These are phyloP conservation scores for Isurus oxyrinchus DNA, from an alignment of 2,113 vertebrate genomes.

Conservation along the genomic window DNA sequence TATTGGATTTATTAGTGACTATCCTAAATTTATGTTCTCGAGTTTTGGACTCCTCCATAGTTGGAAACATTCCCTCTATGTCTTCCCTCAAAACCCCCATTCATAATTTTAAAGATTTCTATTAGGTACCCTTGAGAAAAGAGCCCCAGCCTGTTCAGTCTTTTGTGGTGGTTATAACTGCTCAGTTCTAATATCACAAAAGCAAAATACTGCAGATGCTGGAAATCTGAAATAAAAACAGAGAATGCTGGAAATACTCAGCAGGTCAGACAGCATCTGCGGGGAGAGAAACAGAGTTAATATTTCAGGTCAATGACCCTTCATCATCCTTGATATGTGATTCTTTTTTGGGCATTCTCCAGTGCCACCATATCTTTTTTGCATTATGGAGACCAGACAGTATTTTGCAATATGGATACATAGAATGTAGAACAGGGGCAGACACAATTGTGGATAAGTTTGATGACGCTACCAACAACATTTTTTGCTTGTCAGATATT, in stretches of 20 bases:
- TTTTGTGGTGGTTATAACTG: background rate
- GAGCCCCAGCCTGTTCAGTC: background rate
- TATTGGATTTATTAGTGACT: background rate
- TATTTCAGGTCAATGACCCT: background rate
- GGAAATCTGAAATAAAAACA: background rate
- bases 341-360: background rate
- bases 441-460: background rate
- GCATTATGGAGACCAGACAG: background rate
- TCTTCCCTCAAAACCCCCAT: background rate
- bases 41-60: background rate
- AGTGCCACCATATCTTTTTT: background rate
- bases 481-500: background rate
- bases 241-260: background rate
- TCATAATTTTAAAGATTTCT: background rate
- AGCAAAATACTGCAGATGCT: background rate
- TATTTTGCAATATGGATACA: background rate
- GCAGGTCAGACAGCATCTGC: background rate
- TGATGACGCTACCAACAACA: background rate
- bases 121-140: background rate
- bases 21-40: background rate
- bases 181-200: background rate
- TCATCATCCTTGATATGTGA: no score
- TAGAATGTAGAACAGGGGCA: background rate
- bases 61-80: background rate
- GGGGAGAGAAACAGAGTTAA: background rate